Evolutionary conservation across 2,888 invertebrate genomes (phyloP).

Genomic region (Oeneis ivallda): DNA sequence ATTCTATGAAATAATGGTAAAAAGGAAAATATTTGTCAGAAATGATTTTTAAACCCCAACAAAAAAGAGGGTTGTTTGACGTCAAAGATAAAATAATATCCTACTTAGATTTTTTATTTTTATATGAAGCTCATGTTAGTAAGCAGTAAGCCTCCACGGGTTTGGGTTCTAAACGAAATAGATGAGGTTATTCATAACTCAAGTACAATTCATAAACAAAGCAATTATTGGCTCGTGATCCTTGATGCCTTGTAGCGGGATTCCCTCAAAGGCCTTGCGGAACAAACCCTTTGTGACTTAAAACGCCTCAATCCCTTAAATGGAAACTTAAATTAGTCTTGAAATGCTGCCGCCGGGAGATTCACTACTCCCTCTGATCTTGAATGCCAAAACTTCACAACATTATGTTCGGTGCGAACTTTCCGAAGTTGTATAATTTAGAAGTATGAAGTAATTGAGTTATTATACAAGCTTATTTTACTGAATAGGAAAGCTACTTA

Average conservation of each 20-base stretch:
- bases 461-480: neutral
- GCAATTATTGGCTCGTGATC: constrained; percentile 22
- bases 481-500: too few relatives aligned
- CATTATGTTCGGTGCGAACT: constrained; percentile 36
- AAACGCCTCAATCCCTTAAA: constrained; percentile 55
- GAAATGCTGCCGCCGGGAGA: constrained; percentile 47
- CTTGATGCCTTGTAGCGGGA: constrained; percentile 46
- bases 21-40: too few relatives aligned
- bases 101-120: too few relatives aligned
- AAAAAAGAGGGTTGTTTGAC: too few relatives aligned
- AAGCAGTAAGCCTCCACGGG: too few relatives aligned
- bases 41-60: too few relatives aligned
- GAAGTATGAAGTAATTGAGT: constrained; percentile 22
- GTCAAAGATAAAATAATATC: too few relatives aligned
- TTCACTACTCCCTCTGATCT: constrained; percentile 44
- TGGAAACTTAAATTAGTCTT: constrained; percentile 69
- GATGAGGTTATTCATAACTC: neutral
- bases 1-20: too few relatives aligned
- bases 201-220: constrained; percentile 24
- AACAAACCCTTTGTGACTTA: constrained; percentile 65
- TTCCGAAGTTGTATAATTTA: constrained; percentile 32
- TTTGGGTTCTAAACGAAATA: neutral
- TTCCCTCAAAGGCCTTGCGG: constrained; percentile 52
- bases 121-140: too few relatives aligned
- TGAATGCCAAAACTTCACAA: constrained; percentile 45